phyloP scores from a whole-genome alignment of 92 coral and sea anemone genomes.

The Porites rus region DNA sequence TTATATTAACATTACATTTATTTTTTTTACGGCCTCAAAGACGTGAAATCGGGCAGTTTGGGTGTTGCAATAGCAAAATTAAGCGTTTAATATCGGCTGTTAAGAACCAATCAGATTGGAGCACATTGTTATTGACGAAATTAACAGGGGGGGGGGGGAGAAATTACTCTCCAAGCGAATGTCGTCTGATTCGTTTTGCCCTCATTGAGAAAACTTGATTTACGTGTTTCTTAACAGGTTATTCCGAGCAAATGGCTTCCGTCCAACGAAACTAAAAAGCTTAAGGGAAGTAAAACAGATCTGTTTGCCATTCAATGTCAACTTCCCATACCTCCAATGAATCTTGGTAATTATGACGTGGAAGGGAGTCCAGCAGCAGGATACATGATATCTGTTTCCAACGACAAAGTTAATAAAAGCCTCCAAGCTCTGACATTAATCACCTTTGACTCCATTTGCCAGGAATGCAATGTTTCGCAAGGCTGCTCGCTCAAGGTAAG shows the following conservation, averaged over 20 bases:
- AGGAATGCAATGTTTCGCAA: conserved; percentile 36
- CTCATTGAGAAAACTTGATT: no score
- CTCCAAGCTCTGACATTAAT: conserved; percentile 21
- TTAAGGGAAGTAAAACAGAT: conserved; percentile 33
- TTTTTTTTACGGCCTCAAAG: no score
- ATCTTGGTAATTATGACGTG: conserved; percentile 34
- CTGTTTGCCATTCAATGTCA: conserved; percentile 43
- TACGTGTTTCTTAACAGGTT: conserved; percentile 22
- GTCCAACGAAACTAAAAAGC: not conserved
- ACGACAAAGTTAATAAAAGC: conserved; percentile 29
- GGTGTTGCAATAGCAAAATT: no score
- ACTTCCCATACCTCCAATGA: conserved; percentile 43
- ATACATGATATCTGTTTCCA: conserved; percentile 36
- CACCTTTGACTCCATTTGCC: conserved; percentile 48
- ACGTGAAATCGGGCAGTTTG: no score
- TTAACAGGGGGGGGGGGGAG: no score
- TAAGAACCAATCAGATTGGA: no score
- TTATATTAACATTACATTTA: no score
- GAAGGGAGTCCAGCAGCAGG: conserved; percentile 55
- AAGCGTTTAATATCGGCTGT: no score
- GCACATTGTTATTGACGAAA: no score
- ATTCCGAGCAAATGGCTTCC: conserved; percentile 40
- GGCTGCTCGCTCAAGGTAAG: conserved; percentile 45
- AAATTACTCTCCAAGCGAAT: no score
- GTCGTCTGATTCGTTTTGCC: no score